Conservation (phyloP, 1,140 invertebrate species). For the Drosophila melanica region DNA sequence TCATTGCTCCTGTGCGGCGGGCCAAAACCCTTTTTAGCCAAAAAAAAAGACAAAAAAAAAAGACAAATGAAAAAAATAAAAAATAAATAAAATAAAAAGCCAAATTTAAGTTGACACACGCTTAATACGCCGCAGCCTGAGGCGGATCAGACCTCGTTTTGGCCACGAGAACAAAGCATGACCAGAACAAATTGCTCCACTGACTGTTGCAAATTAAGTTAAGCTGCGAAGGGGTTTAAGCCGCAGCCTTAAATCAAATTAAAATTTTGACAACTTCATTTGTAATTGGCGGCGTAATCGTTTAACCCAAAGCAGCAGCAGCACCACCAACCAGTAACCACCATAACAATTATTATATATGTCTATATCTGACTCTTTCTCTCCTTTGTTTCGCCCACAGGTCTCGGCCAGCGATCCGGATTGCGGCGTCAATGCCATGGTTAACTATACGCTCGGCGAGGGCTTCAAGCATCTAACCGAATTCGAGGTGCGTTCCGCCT, state of each 20-base stretch:
- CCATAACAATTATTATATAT: slow-evolving; percentile 4
- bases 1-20: slow-evolving; percentile 48
- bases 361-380: not conserved
- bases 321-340: slow-evolving; percentile 2
- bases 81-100: slow-evolving; percentile 19
- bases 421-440: slow-evolving; percentile 96
- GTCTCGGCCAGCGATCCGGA: slow-evolving; percentile 97
- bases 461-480: slow-evolving; percentile 87
- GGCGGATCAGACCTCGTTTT: not conserved
- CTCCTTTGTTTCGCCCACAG: slow-evolving; percentile 85
- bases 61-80: not conserved
- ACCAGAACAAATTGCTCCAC: slow-evolving; percentile 68
- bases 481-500: slow-evolving; percentile 91
- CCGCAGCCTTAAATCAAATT: slow-evolving; percentile 73
- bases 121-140: slow-evolving; percentile 45
- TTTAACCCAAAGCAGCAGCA: slow-evolving; percentile 7
- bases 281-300: slow-evolving; percentile 46
- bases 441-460: slow-evolving; percentile 95
- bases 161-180: slow-evolving; percentile 18
- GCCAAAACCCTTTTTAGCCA: not conserved
- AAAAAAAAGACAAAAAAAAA: too few species aligned
- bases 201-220: slow-evolving; percentile 65
- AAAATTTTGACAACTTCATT: slow-evolving; percentile 82
- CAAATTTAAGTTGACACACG: slow-evolving; percentile 71
- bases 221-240: slow-evolving; percentile 49